These are phyloP conservation scores for Lithobates pipiens DNA, from an alignment of 2,797 vertebrate species.

Conservation along the genomic window DNA sequence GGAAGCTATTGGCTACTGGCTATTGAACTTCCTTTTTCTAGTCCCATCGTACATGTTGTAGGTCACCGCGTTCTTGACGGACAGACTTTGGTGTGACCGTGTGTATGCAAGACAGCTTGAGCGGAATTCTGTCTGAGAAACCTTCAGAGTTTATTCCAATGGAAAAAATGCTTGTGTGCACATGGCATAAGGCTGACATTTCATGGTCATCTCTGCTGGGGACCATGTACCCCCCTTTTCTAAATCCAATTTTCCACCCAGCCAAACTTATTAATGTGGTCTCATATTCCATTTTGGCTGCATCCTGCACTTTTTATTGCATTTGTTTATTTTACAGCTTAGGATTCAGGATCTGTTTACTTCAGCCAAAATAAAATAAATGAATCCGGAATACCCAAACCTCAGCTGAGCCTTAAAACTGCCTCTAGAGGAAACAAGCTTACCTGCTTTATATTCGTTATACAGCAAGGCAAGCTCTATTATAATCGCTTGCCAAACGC, in stretches of 20 bases:
- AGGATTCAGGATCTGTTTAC: background rate
- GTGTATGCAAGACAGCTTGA: no score
- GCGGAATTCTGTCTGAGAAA: no score
- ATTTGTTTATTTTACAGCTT: background rate
- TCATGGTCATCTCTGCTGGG: no score
- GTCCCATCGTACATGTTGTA: no score
- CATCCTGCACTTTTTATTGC: background rate
- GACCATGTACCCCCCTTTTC: no score
- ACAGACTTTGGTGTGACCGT: no score
- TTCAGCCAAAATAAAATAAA: background rate
- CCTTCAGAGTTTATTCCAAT: no score
- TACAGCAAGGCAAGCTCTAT: background rate
- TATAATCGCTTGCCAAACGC: constrained; percentile 22
- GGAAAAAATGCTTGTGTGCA: no score
- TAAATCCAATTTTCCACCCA: background rate
- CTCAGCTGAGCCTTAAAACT: background rate
- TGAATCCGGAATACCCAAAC: background rate
- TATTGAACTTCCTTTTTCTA: no score
- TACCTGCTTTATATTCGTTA: background rate
- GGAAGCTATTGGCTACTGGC: no score
- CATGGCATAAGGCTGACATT: background rate
- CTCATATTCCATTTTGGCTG: background rate
- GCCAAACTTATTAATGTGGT: background rate
- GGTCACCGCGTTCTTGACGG: no score
- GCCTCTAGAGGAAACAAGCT: background rate